phyloP scores from a whole-genome alignment of 53 echinoderm and acorn worm genomes.

The Holothuria scabra region DNA sequence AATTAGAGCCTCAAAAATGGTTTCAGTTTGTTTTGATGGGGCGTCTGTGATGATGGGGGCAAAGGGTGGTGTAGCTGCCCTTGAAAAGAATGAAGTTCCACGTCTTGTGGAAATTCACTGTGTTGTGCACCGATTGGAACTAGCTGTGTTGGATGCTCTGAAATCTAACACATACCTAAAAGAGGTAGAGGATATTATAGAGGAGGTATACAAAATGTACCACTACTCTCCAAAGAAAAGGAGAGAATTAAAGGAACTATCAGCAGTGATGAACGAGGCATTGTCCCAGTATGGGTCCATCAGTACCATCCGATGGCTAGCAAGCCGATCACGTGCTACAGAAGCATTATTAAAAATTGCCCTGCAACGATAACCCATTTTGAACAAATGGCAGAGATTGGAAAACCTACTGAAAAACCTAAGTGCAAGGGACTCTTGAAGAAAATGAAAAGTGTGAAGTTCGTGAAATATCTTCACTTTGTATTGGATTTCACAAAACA shows the following conservation, averaged over 20 bases:
- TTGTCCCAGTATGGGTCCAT: no score
- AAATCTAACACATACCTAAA: background rate
- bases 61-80: slow-evolving; percentile 18
- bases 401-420: no score
- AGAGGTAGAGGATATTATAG: background rate
- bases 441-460: slow-evolving; percentile 1
- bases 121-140: slow-evolving; percentile 9
- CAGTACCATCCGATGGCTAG: no score
- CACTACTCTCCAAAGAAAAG: no score
- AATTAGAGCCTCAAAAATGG: background rate
- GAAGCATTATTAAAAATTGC: background rate
- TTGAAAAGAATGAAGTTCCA: no score
- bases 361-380: background rate
- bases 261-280: no score
- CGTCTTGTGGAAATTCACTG: slow-evolving; percentile 22
- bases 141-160: background rate
- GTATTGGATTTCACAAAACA: no score
- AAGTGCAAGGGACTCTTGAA: background rate
- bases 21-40: background rate
- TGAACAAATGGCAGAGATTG: no score
- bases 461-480: no score
- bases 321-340: no score
- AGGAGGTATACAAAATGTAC: no score
- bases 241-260: no score
- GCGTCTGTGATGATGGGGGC: slow-evolving; percentile 3